Percentiles rank a stretch among this genome's conserved stretches.
Evolutionary conservation across 2,113 vertebrate species (phyloP).

Genomic region (Murina feae): DNA sequence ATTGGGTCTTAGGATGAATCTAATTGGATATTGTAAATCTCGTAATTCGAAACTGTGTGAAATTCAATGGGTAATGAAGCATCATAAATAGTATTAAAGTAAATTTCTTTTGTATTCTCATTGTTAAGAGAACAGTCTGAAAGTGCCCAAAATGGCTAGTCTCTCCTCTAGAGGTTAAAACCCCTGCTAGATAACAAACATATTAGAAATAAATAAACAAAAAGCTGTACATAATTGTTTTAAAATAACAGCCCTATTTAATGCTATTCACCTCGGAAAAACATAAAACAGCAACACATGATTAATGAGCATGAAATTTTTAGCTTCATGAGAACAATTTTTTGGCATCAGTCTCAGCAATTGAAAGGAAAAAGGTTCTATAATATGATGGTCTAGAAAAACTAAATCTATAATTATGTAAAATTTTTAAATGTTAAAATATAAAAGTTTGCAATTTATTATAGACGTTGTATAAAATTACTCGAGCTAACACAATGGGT

Average conservation of each 20-base stretch:
- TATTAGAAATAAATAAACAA: background rate
- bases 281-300: background rate
- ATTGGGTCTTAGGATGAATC: background rate
- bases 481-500: background rate
- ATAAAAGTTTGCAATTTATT: background rate
- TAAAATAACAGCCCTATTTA: background rate
- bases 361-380: background rate
- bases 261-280: background rate
- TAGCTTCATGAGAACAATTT: constrained; percentile 7
- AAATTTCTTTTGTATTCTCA: background rate
- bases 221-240: background rate
- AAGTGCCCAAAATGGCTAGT: background rate
- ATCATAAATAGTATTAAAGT: background rate
- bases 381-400: background rate
- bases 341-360: background rate
- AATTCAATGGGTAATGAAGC: background rate
- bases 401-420: background rate
- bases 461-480: background rate
- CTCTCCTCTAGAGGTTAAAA: background rate
- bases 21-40: background rate
- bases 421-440: background rate
- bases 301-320: constrained; percentile 34
- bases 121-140: background rate
- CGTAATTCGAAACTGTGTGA: background rate
- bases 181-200: background rate